Evolutionary conservation across 1,140 invertebrate genomes (phyloP).

Genomic region (Acromyrmex heyeri): DNA sequence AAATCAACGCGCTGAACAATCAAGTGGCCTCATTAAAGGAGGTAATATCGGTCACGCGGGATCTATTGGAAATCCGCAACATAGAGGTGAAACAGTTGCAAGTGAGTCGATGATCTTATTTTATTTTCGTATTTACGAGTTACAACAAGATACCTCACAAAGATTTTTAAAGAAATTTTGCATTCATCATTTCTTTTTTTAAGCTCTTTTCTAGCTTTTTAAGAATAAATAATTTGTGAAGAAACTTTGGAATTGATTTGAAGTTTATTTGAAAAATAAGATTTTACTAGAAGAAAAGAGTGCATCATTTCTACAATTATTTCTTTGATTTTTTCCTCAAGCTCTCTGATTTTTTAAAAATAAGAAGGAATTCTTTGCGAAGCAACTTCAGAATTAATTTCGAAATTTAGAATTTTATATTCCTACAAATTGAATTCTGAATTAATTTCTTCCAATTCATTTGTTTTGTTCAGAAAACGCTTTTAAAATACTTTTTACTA

Average conservation of each 20-base stretch:
- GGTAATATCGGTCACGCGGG: constrained; percentile 92
- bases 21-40: constrained; percentile 92
- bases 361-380: neutral
- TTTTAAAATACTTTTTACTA: neutral
- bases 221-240: too few relatives aligned
- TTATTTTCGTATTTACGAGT: neutral
- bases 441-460: neutral
- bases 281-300: too few relatives aligned
- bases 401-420: neutral
- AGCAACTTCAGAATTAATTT: neutral
- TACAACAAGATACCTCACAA: neutral
- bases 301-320: too few relatives aligned
- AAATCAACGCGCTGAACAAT: constrained; percentile 90
- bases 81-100: constrained; percentile 92
- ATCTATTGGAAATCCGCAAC: constrained; percentile 92
- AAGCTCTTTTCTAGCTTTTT: too few relatives aligned
- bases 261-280: too few relatives aligned
- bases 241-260: too few relatives aligned
- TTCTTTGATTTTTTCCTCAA: too few relatives aligned
- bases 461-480: neutral
- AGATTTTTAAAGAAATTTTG: neutral
- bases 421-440: neutral
- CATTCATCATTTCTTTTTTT: neutral
- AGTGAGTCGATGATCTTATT: constrained; percentile 77
- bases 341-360: neutral